A percentile compares a stretch with the other conserved stretches of the same genome.
Evolutionary conservation across 2,113 vertebrate genomes (phyloP).

Genomic region (Rhinolophus ferrumequinum): DNA sequence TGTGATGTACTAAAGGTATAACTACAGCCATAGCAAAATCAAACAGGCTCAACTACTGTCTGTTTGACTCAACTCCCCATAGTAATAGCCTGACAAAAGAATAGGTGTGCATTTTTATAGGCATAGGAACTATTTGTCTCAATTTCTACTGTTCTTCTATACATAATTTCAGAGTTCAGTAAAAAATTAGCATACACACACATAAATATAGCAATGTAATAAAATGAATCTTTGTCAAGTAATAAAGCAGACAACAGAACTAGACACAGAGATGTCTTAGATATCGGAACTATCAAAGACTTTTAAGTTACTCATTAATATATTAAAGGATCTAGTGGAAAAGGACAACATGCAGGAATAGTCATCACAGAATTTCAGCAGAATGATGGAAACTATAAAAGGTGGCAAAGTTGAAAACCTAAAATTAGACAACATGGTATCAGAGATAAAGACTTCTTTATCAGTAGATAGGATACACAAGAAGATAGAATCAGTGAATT

Average conservation of each 20-base stretch:
- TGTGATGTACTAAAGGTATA: neutral
- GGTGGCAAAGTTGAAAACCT: neutral
- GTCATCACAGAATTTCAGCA: neutral
- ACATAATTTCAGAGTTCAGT: neutral
- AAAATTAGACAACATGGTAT: neutral
- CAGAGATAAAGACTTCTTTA: neutral
- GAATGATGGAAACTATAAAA: neutral
- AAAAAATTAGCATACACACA: neutral
- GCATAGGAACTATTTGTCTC: neutral
- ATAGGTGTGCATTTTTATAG: neutral
- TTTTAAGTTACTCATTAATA: neutral
- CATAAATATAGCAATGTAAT: neutral
- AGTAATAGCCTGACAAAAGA: neutral
- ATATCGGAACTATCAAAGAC: neutral
- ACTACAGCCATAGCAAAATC: neutral
- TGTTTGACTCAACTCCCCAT: neutral
- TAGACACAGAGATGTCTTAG: neutral
- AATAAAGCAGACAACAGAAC: neutral
- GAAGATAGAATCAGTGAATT: neutral
- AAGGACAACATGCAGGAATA: neutral
- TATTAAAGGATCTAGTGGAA: neutral
- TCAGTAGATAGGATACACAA: neutral
- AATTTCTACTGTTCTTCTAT: neutral
- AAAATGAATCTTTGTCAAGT: slow-evolving; percentile 1
- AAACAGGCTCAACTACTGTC: neutral